Evolutionary conservation across 2,888 invertebrate species (phyloP).

Genomic region (Protodeltote pygarga): DNA sequence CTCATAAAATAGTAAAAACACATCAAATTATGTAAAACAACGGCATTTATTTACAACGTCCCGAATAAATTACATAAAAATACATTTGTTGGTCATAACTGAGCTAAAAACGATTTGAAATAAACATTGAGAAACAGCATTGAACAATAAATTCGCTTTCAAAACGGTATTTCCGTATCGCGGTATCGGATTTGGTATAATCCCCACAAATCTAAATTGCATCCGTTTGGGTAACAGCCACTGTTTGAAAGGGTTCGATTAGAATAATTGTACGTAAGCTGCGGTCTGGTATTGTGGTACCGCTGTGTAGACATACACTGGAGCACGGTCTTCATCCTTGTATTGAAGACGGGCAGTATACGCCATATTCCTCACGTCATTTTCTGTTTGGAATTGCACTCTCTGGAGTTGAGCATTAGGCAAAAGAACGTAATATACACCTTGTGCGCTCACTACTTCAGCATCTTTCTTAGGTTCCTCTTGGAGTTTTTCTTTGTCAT

Average conservation of each 20-base stretch:
- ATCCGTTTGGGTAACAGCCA: slow-evolving; percentile 40
- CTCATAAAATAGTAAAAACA: slow-evolving; percentile 39
- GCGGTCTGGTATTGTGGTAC: slow-evolving; percentile 67
- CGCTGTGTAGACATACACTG: slow-evolving; percentile 87
- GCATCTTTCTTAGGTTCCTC: slow-evolving; percentile 64
- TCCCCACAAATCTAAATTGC: slow-evolving; percentile 56
- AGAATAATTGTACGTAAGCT: slow-evolving; percentile 68
- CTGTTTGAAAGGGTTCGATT: slow-evolving; percentile 43
- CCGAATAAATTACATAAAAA: slow-evolving; percentile 56
- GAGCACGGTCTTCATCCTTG: slow-evolving; percentile 88
- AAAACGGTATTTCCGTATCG: slow-evolving; percentile 43
- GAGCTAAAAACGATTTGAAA: slow-evolving; percentile 31
- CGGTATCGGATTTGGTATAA: slow-evolving; percentile 41
- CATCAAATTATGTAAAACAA: slow-evolving; percentile 50
- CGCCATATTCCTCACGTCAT: slow-evolving; percentile 86
- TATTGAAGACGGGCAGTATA: slow-evolving; percentile 89
- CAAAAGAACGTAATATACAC: slow-evolving; percentile 89
- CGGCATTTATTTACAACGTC: slow-evolving; percentile 51
- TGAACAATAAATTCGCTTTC: slow-evolving; percentile 45
- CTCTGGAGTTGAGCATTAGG: slow-evolving; percentile 88
- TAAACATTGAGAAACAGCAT: slow-evolving; percentile 28
- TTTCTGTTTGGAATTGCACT: slow-evolving; percentile 87
- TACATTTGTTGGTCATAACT: slow-evolving; percentile 30
- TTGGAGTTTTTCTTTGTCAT: slow-evolving; percentile 61
- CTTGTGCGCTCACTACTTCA: slow-evolving; percentile 75